Conservation (phyloP, 92 coral and sea anemone genomes). For the Zoanthus gigantus region DNA sequence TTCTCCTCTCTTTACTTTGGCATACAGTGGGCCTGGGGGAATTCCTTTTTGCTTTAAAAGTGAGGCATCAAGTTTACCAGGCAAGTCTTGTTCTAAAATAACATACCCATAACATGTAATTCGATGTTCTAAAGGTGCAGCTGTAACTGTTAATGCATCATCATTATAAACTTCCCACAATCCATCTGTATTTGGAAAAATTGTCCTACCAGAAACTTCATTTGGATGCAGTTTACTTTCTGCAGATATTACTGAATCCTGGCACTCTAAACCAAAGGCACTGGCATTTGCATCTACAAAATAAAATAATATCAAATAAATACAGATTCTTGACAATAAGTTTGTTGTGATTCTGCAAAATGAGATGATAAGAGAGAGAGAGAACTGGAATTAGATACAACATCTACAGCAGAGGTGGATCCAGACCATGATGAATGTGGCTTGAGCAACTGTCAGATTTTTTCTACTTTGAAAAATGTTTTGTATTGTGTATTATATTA, state of each 20-base stretch:
- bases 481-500: no score
- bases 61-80: slow-evolving; percentile 88
- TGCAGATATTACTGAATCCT: slow-evolving; percentile 16
- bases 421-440: no score
- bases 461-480: no score
- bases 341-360: no score
- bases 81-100: slow-evolving; percentile 71
- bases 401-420: no score
- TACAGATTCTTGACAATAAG: neutral
- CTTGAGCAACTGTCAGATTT: no score
- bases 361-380: no score
- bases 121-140: slow-evolving; percentile 91
- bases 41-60: slow-evolving; percentile 85
- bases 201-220: slow-evolving; percentile 74
- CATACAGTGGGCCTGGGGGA: slow-evolving; percentile 96
- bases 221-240: slow-evolving; percentile 70
- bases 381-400: no score
- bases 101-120: slow-evolving; percentile 90
- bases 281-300: slow-evolving; percentile 4
- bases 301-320: neutral
- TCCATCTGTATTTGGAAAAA: slow-evolving; percentile 53
- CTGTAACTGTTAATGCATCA: slow-evolving; percentile 72
- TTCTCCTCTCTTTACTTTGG: slow-evolving; percentile 88
- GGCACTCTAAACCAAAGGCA: neutral
- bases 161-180: slow-evolving; percentile 84